Conservation (phyloP, 2,888 invertebrate species). For the Ecdyonurus torrentis region DNA sequence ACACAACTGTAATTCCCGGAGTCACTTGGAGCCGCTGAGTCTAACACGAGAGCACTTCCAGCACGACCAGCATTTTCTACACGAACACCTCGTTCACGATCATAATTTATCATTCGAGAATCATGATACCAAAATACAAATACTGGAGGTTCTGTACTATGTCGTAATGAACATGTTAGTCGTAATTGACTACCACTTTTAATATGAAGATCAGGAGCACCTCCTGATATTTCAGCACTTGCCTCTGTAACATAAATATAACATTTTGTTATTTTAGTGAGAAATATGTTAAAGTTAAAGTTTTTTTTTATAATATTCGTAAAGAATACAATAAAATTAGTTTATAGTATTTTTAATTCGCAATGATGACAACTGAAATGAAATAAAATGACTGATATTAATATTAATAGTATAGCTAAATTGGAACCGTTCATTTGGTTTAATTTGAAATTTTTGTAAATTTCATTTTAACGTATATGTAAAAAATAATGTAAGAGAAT, state of each 20-base stretch:
- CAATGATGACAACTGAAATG: too few species aligned
- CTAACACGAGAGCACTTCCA: conserved; percentile 19
- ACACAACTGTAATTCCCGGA: conserved; percentile 43
- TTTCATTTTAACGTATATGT: too few species aligned
- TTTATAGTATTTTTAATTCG: too few species aligned
- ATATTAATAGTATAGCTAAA: too few species aligned
- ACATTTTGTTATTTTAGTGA: too few species aligned
- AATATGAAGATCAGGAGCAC: conserved; percentile 51
- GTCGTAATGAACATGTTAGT: conserved; percentile 48
- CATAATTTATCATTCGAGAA: conserved; percentile 72
- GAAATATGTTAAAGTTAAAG: too few species aligned
- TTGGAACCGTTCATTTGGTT: too few species aligned
- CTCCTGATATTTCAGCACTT: conserved; percentile 45
- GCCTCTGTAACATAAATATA: conserved; percentile 33
- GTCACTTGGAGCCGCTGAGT: conserved; percentile 21
- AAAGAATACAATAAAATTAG: too few species aligned
- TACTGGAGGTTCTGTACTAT: conserved; percentile 48
- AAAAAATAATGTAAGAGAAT: too few species aligned
- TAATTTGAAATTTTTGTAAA: too few species aligned
- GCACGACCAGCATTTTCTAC: conserved; percentile 16
- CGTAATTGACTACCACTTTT: conserved; percentile 53
- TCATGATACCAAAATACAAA: conserved; percentile 74
- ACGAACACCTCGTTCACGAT: conserved; percentile 34
- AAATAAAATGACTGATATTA: too few species aligned
- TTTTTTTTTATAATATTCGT: too few species aligned